These are phyloP conservation scores for Spizaetus ornatus DNA, from an alignment of 2,113 vertebrate species.

Conservation along the genomic window DNA sequence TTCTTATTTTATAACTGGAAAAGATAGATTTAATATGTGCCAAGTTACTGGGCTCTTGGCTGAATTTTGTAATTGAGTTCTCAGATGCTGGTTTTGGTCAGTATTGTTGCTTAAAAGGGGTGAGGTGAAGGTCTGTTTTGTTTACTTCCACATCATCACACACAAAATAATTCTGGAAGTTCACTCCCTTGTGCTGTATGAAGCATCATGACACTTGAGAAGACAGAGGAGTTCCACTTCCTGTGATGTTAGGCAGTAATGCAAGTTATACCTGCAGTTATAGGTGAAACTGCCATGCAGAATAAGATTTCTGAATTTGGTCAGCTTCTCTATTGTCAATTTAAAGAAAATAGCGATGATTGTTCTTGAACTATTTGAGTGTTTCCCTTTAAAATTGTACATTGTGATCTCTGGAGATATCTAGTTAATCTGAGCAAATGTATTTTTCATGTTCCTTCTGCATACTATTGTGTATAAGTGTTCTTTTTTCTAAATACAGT, in stretches of 20 bases:
- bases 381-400: background rate
- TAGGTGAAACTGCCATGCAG: background rate
- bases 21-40: background rate
- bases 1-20: background rate
- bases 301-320: background rate
- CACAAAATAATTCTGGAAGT: background rate
- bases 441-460: background rate
- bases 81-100: background rate
- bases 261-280: background rate
- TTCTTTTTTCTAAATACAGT: background rate
- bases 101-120: background rate
- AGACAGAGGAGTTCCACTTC: background rate
- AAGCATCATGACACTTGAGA: background rate
- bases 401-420: background rate
- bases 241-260: background rate
- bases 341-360: background rate
- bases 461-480: background rate
- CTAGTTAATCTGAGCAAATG: background rate
- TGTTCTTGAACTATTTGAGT: background rate
- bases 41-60: background rate
- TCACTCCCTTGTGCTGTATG: background rate
- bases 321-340: background rate
- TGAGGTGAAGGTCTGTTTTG: background rate
- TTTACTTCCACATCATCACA: background rate
- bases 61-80: background rate